These are phyloP conservation scores for Melanocharis versteri DNA, from an alignment of 2,113 vertebrate species.

Conservation along the genomic window DNA sequence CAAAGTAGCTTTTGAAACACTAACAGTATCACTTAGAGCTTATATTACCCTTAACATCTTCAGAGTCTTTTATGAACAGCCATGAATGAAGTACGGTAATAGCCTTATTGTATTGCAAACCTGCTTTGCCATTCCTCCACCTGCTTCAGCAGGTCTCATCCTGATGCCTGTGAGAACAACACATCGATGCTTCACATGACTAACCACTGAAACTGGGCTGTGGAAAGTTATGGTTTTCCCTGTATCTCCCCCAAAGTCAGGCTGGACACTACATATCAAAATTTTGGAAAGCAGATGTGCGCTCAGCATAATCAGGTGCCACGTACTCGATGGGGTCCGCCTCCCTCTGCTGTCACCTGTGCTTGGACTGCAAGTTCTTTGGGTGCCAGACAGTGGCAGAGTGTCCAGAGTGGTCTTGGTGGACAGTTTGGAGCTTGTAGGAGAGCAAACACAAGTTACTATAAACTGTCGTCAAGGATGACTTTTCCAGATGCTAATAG, in stretches of 20 bases:
- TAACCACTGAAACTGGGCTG: background rate
- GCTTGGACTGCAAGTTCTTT: background rate
- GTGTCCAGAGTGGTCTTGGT: background rate
- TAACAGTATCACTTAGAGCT: slow-evolving; percentile 44
- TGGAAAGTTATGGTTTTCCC: background rate
- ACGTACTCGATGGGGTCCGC: rapidly evolving
- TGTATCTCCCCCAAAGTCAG: background rate
- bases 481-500: background rate
- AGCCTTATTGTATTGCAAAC: background rate
- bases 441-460: background rate
- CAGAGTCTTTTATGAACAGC: background rate
- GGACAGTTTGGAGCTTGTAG: background rate
- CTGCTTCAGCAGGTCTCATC: background rate
- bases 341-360: background rate
- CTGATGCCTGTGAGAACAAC: background rate
- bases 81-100: background rate
- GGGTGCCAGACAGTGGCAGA: background rate
- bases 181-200: background rate
- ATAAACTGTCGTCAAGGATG: background rate
- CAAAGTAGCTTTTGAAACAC: slow-evolving; percentile 30
- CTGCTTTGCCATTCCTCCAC: background rate
- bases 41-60: slow-evolving; percentile 25
- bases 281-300: background rate
- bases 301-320: background rate
- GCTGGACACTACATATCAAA: background rate